Percentiles rank a stretch among this genome's conserved stretches.
Conservation (phyloP, 2,888 invertebrate genomes). For the Psylliodes chrysocephalus region DNA sequence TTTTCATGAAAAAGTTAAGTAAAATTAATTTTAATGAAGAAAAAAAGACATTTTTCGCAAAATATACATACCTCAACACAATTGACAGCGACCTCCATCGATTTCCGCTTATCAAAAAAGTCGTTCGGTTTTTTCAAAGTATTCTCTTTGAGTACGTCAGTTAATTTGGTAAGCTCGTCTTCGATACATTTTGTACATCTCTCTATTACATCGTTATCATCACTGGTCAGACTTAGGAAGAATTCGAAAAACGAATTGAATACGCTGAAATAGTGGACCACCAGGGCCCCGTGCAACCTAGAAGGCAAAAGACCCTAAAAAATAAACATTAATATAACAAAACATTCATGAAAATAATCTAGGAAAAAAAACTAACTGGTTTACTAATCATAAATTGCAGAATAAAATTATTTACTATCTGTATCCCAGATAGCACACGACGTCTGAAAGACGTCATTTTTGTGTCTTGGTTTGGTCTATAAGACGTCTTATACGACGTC, state of each 20-base stretch:
- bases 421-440: no score
- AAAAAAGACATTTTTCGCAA: no score
- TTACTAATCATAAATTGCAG: no score
- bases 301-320: conserved; percentile 59
- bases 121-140: conserved; percentile 60
- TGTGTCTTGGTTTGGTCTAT: background rate
- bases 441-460: no score
- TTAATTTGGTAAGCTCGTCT: conserved; percentile 54
- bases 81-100: conserved; percentile 69
- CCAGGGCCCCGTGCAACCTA: conserved; percentile 55
- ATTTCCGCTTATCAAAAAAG: conserved; percentile 63
- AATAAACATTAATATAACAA: no score
- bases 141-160: conserved; percentile 59
- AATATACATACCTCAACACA: conserved; percentile 72
- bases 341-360: no score
- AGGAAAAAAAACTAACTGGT: no score
- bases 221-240: conserved; percentile 47
- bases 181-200: conserved; percentile 34
- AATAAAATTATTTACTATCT: no score
- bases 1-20: no score
- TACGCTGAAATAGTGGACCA: conserved; percentile 54
- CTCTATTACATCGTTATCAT: conserved; percentile 40
- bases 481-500: no score
- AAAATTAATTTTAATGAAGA: no score
- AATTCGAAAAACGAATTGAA: conserved; percentile 54